phyloP scores from a whole-genome alignment of 1,140 invertebrate species.

The Papilio dardanus region DNA sequence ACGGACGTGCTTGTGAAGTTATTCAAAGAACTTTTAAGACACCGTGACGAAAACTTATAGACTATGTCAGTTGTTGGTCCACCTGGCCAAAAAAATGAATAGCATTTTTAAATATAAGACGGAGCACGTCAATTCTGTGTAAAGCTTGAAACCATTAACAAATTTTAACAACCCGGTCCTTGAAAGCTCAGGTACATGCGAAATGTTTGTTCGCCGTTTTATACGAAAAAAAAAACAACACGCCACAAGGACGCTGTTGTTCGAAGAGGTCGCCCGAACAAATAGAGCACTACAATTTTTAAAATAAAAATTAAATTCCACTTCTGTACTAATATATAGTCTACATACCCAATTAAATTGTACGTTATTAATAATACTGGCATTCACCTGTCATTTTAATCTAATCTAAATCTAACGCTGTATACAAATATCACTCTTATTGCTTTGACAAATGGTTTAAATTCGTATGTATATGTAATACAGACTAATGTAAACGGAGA shows the following conservation, averaged over 20 bases:
- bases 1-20: background rate
- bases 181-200: conserved; percentile 33
- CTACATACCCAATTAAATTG: conserved; percentile 60
- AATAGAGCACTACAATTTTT: conserved; percentile 25
- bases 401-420: conserved; percentile 26
- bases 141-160: conserved; percentile 21
- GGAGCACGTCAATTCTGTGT: background rate
- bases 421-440: conserved; percentile 36
- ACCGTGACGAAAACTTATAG: background rate
- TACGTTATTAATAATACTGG: conserved; percentile 59
- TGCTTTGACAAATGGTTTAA: conserved; percentile 38
- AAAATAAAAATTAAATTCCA: conserved; percentile 14
- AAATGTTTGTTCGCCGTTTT: conserved; percentile 26
- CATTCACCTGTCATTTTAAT: conserved; percentile 63
- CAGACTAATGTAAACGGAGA: conserved; percentile 48
- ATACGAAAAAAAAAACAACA: conserved; percentile 12
- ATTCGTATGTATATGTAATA: conserved; percentile 37
- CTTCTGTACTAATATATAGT: conserved; percentile 53
- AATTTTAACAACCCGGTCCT: conserved; percentile 27
- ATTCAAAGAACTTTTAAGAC: background rate
- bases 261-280: conserved; percentile 15
- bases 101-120: background rate
- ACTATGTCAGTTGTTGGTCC: background rate
- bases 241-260: conserved; percentile 16
- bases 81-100: background rate